Percentiles rank a stretch among this genome's conserved stretches.
These are phyloP conservation scores for Melanostoma mellinum DNA, from an alignment of 2,888 invertebrate genomes.

Conservation along the genomic window DNA sequence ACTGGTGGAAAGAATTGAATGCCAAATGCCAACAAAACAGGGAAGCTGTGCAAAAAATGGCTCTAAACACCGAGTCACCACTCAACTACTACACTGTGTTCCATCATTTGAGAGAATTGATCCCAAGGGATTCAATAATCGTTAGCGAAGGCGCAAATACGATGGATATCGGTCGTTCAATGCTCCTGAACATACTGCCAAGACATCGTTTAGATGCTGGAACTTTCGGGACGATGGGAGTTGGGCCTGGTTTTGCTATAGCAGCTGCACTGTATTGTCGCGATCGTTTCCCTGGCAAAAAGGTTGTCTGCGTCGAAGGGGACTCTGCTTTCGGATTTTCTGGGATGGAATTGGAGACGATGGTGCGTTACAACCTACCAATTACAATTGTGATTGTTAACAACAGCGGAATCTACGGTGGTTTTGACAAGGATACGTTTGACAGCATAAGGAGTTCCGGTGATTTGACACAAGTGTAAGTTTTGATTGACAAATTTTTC, in stretches of 20 bases:
- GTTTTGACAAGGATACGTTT: constrained; percentile 90
- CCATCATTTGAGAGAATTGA: constrained; percentile 88
- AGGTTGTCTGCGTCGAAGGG: constrained; percentile 96
- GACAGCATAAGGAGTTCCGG: constrained; percentile 87
- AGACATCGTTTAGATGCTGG: constrained; percentile 96
- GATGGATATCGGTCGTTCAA: constrained; percentile 97
- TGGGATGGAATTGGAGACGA: constrained; percentile 98
- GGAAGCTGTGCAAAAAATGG: constrained; percentile 86
- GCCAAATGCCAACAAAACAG: constrained; percentile 89
- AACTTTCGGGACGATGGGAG: constrained; percentile 98
- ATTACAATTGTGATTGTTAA: constrained; percentile 95
- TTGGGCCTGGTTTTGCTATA: constrained; percentile 94
- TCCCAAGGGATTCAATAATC: constrained; percentile 93
- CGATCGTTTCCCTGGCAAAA: constrained; percentile 90
- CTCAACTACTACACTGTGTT: constrained; percentile 97
- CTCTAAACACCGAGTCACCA: constrained; percentile 88
- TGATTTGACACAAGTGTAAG: constrained; percentile 90
- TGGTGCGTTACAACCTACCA: constrained; percentile 96
- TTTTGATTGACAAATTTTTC: constrained; percentile 24
- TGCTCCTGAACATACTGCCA: constrained; percentile 92
- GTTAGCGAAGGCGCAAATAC: constrained; percentile 99
- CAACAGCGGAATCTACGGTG: constrained; percentile 97
- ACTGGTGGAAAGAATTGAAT: constrained; percentile 90
- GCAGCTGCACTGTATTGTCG: constrained; percentile 96
- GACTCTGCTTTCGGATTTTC: constrained; percentile 99